Base-by-base conservation (phyloP, 2,113 vertebrate genomes). In the Hipposideros armiger region DNA sequence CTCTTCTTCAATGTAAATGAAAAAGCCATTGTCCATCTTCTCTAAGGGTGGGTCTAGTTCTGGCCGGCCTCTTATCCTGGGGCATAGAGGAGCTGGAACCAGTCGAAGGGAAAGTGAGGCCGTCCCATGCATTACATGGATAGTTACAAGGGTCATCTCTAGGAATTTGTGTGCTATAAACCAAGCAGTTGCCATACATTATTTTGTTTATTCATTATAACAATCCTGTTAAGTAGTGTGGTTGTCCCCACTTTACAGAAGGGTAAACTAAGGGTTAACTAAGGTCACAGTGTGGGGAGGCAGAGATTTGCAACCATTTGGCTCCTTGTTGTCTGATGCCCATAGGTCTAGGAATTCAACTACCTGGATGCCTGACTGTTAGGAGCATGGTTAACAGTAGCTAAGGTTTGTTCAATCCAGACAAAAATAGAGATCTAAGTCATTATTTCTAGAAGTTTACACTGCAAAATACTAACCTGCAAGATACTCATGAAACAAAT, bases 181-280 rank as follows among this genome's bases (percentile, higher is more conserved):
- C 26, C 60, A 93, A 30, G 24, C 2, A 74, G 72, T 87, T 91
- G 52, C 42, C 17, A 17, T 90, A 67, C 13, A 56, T 86, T 93
- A 76, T 95, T 70, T 91, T 85, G 52, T 86, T 67, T 89, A 76
- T 66, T 87, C 74, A 89, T 94, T 95, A 32, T 89, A 95, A 85
- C 47, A 92, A 36, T 45, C 47, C 56, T 54, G 24, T 47, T 72
- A 74, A 66, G 4, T 92, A 70, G 32, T 82, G 69, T 84, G 30
- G 78, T 42, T 86, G 24, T 78, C 32, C n/a, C n/a, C 28, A 84
- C 78, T 89, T 93, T 58, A 78, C 13, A 80, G 42, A 95, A 89
- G 69, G 64, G 16, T 86, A 69, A 95, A 77, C 36, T 69, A 94
- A 90, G 69, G 19, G 56, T 50, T 54, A 70, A 86, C 52, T 87